Percentiles rank a stretch among this genome's conserved stretches.
These are phyloP conservation scores for Thamnaconus septentrionalis DNA, from an alignment of 2,113 vertebrate genomes.

Conservation along the genomic window DNA sequence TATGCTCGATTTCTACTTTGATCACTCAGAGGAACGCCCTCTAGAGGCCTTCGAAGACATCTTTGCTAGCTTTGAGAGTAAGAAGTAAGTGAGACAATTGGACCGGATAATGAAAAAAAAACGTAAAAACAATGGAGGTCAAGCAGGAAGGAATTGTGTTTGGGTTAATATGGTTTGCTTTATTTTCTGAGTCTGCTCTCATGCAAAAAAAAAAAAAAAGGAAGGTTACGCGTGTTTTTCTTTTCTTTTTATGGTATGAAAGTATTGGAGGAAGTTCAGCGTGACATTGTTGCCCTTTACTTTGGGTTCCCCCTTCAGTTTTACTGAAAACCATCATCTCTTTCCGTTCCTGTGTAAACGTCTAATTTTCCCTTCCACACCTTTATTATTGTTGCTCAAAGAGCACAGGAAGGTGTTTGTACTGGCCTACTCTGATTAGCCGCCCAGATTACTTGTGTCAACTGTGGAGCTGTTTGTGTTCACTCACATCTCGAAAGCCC, in stretches of 20 bases:
- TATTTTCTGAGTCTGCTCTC: conserved; percentile 44
- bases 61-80: conserved; percentile 97
- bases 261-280: neutral
- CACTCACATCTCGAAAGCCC: neutral
- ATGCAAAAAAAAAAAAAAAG: neutral
- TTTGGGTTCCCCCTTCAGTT: conserved; percentile 11
- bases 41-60: conserved; percentile 97
- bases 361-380: conserved; percentile 16
- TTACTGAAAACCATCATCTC: conserved; percentile 14
- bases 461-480: conserved; percentile 13
- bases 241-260: neutral
- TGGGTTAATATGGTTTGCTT: conserved; percentile 18
- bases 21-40: conserved; percentile 94
- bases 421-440: conserved; percentile 46
- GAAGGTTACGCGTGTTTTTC: neutral
- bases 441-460: conserved; percentile 35
- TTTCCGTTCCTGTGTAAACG: conserved; percentile 21
- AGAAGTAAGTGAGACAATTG: conserved; percentile 90
- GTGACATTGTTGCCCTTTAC: conserved; percentile 20
- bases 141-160: conserved; percentile 64
- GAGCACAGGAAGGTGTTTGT: conserved; percentile 46
- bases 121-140: conserved; percentile 41
- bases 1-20: conserved; percentile 99
- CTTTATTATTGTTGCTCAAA: conserved; percentile 48
- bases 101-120: conserved; percentile 40